Evolutionary conservation across 2,113 vertebrate genomes (phyloP).

Genomic region (Aplodontia rufa): DNA sequence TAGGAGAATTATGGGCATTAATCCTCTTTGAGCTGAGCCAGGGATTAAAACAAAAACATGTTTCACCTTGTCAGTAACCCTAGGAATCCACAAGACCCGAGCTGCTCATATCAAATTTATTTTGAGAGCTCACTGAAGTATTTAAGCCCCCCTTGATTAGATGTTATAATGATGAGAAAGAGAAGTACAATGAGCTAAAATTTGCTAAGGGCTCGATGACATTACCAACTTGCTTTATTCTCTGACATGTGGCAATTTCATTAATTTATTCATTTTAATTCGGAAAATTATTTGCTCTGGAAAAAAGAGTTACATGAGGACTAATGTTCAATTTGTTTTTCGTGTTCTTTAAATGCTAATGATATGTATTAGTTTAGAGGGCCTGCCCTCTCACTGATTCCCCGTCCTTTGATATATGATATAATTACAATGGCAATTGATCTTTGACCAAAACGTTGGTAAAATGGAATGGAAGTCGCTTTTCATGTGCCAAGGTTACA

Average conservation of each 20-base stretch:
- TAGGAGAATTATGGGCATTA: constrained; percentile 75
- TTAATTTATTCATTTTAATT: constrained; percentile 77
- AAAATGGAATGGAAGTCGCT: constrained; percentile 73
- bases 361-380: constrained; percentile 65
- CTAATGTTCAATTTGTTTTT: constrained; percentile 59
- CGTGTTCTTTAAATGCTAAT: constrained; percentile 61
- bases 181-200: constrained; percentile 60
- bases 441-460: constrained; percentile 81
- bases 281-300: constrained; percentile 71
- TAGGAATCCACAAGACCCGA: constrained; percentile 67
- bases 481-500: constrained; percentile 68
- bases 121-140: constrained; percentile 75
- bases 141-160: constrained; percentile 65
- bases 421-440: constrained; percentile 81
- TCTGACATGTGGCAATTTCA: constrained; percentile 48
- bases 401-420: constrained; percentile 69
- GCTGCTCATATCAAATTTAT: constrained; percentile 76
- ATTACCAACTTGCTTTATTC: constrained; percentile 9
- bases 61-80: constrained; percentile 67
- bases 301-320: constrained; percentile 66
- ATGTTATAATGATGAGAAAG: constrained; percentile 62
- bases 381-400: constrained; percentile 53
- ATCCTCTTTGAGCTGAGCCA: constrained; percentile 73
- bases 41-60: constrained; percentile 79
- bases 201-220: not conserved